phyloP scores from a whole-genome alignment of 2,797 vertebrate genomes.

The Spondyliosoma cantharus region DNA sequence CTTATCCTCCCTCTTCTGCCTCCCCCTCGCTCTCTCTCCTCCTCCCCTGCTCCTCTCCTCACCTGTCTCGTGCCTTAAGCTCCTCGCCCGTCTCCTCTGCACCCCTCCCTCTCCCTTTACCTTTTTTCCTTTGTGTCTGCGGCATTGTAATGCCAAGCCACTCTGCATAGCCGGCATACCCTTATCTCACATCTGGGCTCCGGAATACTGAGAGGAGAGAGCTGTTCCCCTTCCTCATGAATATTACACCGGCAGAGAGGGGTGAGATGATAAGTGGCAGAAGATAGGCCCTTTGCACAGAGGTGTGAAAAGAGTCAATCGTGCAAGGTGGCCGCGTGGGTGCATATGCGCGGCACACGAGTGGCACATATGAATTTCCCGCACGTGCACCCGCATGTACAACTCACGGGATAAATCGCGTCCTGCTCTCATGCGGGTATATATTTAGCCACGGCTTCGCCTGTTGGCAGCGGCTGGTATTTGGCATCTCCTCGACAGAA shows the following conservation, averaged over 20 bases:
- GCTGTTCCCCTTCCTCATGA: constrained; percentile 48
- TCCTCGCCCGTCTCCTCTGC: background rate
- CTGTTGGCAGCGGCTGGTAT: constrained; percentile 66
- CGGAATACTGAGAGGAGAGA: constrained; percentile 50
- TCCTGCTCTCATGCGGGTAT: constrained; percentile 58
- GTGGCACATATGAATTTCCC: background rate
- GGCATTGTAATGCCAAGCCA: constrained; percentile 40
- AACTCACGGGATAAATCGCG: constrained; percentile 41
- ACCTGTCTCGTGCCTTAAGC: constrained; percentile 51
- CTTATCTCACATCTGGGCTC: constrained; percentile 61
- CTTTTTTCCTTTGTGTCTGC: constrained; percentile 53
- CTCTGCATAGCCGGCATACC: constrained; percentile 46
- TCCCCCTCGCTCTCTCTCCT: constrained; percentile 2
- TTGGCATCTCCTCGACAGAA: constrained; percentile 71
- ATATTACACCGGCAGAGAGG: constrained; percentile 52
- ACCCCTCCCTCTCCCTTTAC: constrained; percentile 6
- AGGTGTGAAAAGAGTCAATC: constrained; percentile 55
- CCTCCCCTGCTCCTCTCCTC: constrained; percentile 37
- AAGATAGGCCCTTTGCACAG: constrained; percentile 58
- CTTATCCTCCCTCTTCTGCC: constrained; percentile 39
- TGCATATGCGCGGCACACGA: background rate
- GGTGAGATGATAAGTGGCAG: constrained; percentile 41
- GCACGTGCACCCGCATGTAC: constrained; percentile 25
- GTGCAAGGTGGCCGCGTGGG: background rate
- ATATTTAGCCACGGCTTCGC: constrained; percentile 67